A percentile compares a stretch with the other conserved stretches of the same genome.
Evolutionary conservation across 2,888 invertebrate species (phyloP).

Genomic region (Epistrophe grossulariae): DNA sequence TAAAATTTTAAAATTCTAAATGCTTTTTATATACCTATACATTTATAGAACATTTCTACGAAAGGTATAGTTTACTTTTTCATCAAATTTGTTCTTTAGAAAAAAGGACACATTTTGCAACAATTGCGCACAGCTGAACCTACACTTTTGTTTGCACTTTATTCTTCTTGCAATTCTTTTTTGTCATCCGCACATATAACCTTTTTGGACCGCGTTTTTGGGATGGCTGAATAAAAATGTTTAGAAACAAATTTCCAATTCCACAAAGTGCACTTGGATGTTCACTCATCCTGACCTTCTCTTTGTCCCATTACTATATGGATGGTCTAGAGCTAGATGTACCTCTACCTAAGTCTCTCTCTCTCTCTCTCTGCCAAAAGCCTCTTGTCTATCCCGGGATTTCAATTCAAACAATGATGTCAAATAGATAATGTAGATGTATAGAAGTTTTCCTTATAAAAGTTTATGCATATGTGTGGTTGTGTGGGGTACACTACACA

Average conservation of each 20-base stretch:
- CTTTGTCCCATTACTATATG: slow-evolving; percentile 19
- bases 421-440: slow-evolving; percentile 1
- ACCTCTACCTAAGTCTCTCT: neutral
- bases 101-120: slow-evolving; percentile 45
- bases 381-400: slow-evolving; percentile 25
- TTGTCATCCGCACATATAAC: slow-evolving; percentile 17
- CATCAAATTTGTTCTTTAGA: neutral
- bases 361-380: too few relatives aligned
- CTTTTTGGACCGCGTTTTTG: slow-evolving; percentile 37
- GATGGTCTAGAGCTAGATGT: neutral
- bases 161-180: slow-evolving; percentile 1
- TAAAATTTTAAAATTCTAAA: neutral
- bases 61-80: neutral
- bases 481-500: neutral
- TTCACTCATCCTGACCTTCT: slow-evolving; percentile 42
- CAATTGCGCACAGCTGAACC: slow-evolving; percentile 45
- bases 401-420: slow-evolving; percentile 39
- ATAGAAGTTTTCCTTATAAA: neutral
- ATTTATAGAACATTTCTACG: too few relatives aligned
- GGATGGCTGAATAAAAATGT: slow-evolving; percentile 52
- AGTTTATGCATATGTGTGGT: neutral
- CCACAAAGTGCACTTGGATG: slow-evolving; percentile 70
- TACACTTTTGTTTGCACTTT: slow-evolving; percentile 25
- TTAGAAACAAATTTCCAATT: slow-evolving; percentile 64
- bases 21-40: neutral